Base-by-base conservation (phyloP, 2,113 vertebrate genomes). In the Macroglossus sobrinus region DNA sequence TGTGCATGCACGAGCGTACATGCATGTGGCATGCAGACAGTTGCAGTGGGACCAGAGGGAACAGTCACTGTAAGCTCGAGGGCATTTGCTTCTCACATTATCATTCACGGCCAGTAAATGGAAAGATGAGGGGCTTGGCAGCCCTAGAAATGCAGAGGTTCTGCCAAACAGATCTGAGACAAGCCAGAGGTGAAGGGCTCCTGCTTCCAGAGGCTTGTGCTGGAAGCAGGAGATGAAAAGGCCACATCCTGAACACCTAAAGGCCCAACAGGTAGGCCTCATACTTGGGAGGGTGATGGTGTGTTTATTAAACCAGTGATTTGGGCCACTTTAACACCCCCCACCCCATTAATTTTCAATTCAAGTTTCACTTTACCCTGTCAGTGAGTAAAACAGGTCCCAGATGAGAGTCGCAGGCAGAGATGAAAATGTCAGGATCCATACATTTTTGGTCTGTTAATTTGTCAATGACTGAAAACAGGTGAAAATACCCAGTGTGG, bases 361-460 rank as follows among this genome's bases (percentile, higher is more conserved):
- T 57, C 84, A 22, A 43, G 79, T 13, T 22, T 21, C 14, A 22
- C n/a, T 5, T 38, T 68, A 9, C 10, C 3, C 4, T 12, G 78
- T 53, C 50, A 47, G 1, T n/a, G 50, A 61, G 45, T 38, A 38
- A 59, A 78, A 87, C 57, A 57, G 57, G 59, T 18, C 45, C 47
- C 33, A 26, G 35, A 9, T 5, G 7, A 63, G 71, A 40, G n/a
- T 50, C n/a, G 24, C 0, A 0, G 33, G 64, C 72, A 61, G 61
- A 93, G 64, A 50, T 13, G 33, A 61, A 47, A 64, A 74, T 4
- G 30, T 45, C 57, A 43, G 81, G 59, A 53, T 19, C 16, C 28
- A 45, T 7, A 72, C 28, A 38, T 45, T 69, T 66, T 57, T 40
- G 35, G 43, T 43, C 55, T 38, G 28, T 78, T 85, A 68, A 66